phyloP scores from a whole-genome alignment of 2,888 invertebrate genomes.

The Trachelus iudaicus region DNA sequence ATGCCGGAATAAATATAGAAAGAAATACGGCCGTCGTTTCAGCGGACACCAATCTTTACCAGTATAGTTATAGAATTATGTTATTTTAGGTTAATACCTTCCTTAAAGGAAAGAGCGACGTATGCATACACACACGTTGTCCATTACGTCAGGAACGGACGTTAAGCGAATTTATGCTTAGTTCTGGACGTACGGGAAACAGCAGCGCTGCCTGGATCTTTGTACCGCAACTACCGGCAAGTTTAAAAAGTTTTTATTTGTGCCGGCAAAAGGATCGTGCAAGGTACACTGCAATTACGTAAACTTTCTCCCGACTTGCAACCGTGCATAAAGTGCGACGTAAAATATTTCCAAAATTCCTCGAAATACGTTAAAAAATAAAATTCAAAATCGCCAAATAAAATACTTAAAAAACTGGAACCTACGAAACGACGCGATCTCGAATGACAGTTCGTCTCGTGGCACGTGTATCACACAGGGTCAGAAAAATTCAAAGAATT shows the following conservation, averaged over 20 bases:
- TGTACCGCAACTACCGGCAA: not conserved
- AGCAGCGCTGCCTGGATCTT: not conserved
- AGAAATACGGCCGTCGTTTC: too few species aligned
- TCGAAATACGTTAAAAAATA: not conserved
- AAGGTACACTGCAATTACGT: not conserved
- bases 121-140: not conserved
- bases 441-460: not conserved
- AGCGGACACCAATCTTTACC: not conserved
- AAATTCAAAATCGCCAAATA: not conserved
- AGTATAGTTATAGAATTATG: not conserved
- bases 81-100: slow-evolving; percentile 3
- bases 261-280: not conserved
- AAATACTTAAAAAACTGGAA: not conserved
- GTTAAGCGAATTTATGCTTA: not conserved
- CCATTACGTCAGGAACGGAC: not conserved
- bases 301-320: not conserved
- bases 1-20: too few species aligned
- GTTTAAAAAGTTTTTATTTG: not conserved
- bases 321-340: not conserved
- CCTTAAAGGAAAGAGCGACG: not conserved
- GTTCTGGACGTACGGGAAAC: not conserved
- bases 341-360: not conserved
- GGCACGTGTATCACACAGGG: not conserved
- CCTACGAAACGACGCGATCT: not conserved
- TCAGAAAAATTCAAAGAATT: not conserved